Evolutionary conservation across 2,888 invertebrate genomes (phyloP), one percentile per base, ranked within the genome.

Genomic region (Tanypteryx hageni): DNA sequence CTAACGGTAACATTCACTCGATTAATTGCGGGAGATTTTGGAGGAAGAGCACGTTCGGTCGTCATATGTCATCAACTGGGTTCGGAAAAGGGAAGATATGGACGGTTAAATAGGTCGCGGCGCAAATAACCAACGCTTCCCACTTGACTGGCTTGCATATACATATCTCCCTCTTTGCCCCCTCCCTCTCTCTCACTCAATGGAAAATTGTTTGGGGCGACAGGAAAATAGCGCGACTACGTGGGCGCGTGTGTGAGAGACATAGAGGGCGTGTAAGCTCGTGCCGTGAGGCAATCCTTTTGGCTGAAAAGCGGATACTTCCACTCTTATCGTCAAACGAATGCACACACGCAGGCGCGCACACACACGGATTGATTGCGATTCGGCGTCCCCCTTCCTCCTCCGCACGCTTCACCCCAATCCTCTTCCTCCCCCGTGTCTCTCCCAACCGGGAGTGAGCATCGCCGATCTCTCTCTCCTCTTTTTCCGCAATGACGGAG

Each of bases 81-180:
- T 10, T 31, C 16, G 16, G 44, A 44, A 89, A 11, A 31, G 61
- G 27, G n/a, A n/a, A 9, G n/a, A n/a, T 86, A 27, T 22, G 8
- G 59, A 31, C 59, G 86, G 61, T 64, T 89, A 89, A 31, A 68
- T 89, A 64, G 64, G 64, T 64, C 44, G 89, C 31, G 89, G 31
- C 89, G 89, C 16, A 61, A 16, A 89, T n/a, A 64, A 16, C 18
- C 89, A 22, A 89, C 89, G 89, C 89, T 86, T 86, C 86, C 86
- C 86, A 86, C 86, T 89, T 68, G 89, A 64, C 64, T 56, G 8
- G 31, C 44, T 13, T n/a, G 56, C 83, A 44, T 57, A 44, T 64
- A 64, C 11, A 64, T 11, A 16, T 83, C 14, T 0, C 83, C 5
- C 83, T 83, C 56, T 27, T n/a, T n/a, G n/a, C n/a, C n/a, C n/a